phyloP scores from a whole-genome alignment of 2,113 vertebrate species.

The Carlito syrichta region DNA sequence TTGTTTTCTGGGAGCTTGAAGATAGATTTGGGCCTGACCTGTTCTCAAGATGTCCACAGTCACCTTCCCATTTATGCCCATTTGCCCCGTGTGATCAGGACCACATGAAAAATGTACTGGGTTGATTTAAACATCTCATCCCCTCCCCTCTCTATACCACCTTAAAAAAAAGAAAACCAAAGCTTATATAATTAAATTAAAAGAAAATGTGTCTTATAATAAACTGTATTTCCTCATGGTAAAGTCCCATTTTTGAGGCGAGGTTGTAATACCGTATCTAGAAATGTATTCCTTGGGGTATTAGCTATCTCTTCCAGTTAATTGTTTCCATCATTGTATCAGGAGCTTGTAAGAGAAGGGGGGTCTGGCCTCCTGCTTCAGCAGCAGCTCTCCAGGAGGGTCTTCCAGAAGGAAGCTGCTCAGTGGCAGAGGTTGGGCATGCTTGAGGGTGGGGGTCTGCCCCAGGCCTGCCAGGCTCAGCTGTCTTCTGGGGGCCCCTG shows the following conservation, averaged over 20 bases:
- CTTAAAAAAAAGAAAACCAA: conserved; percentile 25
- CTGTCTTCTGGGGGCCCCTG: background rate
- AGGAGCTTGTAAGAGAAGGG: background rate
- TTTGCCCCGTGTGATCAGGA: conserved; percentile 68
- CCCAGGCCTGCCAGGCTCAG: background rate
- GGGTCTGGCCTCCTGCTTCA: background rate
- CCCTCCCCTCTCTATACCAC: background rate
- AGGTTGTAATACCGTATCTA: conserved; percentile 73
- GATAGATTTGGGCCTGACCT: conserved; percentile 58
- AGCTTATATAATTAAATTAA: conserved; percentile 81
- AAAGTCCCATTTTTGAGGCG: conserved; percentile 78
- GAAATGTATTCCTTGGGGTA: conserved; percentile 78
- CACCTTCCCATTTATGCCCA: conserved; percentile 69
- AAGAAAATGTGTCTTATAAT: conserved; percentile 78
- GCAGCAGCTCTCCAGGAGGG: background rate
- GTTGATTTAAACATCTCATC: conserved; percentile 71
- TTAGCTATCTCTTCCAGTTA: conserved; percentile 72
- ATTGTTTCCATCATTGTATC: conserved; percentile 74
- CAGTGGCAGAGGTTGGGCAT: background rate
- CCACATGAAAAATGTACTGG: conserved; percentile 65
- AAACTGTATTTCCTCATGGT: conserved; percentile 77
- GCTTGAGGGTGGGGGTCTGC: background rate
- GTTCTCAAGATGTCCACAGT: conserved; percentile 58
- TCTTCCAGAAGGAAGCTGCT: background rate
- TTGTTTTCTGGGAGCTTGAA: background rate